Conservation (phyloP, 2,797 vertebrate genomes). For the Myotis vivesi region DNA sequence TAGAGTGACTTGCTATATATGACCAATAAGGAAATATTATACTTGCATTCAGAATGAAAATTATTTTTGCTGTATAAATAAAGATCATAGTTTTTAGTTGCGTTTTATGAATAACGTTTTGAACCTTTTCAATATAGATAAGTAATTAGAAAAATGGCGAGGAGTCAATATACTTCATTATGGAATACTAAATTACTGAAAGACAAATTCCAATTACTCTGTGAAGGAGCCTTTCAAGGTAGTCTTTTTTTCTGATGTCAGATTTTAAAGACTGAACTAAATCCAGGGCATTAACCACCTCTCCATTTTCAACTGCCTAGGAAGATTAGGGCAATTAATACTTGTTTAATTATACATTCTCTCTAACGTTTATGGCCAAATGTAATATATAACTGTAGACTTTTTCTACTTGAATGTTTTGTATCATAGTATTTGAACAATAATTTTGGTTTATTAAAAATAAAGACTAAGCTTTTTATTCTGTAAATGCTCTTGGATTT, state of each 20-base stretch:
- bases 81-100: conserved; percentile 72
- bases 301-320: conserved; percentile 82
- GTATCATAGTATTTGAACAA: conserved; percentile 73
- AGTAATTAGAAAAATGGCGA: conserved; percentile 57
- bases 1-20: conserved; percentile 81
- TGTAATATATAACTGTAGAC: conserved; percentile 70
- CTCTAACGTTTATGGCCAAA: conserved; percentile 78
- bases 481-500: not conserved
- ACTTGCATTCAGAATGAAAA: conserved; percentile 63
- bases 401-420: conserved; percentile 49
- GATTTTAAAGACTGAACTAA: conserved; percentile 83
- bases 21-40: conserved; percentile 74
- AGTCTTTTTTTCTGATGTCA: conserved; percentile 77
- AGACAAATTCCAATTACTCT: conserved; percentile 81
- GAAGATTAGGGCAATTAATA: conserved; percentile 82
- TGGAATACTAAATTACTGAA: conserved; percentile 71
- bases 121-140: conserved; percentile 62
- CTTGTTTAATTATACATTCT: conserved; percentile 81
- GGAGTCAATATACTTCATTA: conserved; percentile 72
- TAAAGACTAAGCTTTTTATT: not conserved
- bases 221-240: conserved; percentile 79
- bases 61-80: conserved; percentile 75
- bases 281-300: conserved; percentile 82
- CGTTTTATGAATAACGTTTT: conserved; percentile 66
- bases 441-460: conserved; percentile 69